These are phyloP conservation scores for Chionoecetes opilio DNA, from an alignment of 1,140 invertebrate genomes.

Conservation along the genomic window DNA sequence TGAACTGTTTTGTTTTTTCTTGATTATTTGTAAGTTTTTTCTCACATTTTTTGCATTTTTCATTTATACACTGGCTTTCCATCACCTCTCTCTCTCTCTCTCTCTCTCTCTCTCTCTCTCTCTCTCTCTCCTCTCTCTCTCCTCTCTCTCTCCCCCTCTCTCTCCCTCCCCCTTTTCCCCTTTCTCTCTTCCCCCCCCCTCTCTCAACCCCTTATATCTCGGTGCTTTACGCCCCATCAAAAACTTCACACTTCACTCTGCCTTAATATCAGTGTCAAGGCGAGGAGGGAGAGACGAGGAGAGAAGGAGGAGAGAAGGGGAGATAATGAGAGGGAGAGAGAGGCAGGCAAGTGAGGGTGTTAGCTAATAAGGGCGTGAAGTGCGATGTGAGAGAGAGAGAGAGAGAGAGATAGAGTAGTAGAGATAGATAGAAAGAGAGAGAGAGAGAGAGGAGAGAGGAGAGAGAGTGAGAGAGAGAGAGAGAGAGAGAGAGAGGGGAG, in stretches of 20 bases:
- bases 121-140: too few relatives aligned
- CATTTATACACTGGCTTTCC: too few relatives aligned
- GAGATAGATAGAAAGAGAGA: too few relatives aligned
- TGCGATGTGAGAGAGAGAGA: not conserved
- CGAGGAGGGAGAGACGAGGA: not conserved
- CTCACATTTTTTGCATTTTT: too few relatives aligned
- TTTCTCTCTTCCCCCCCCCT: not conserved
- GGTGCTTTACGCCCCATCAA: not conserved
- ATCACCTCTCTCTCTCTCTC: too few relatives aligned
- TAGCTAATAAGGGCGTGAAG: not conserved
- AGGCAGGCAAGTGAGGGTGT: not conserved
- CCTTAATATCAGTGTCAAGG: not conserved
- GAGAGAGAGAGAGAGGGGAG: constrained; percentile 24
- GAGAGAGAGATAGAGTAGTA: not conserved
- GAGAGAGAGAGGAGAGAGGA: not conserved
- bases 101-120: too few relatives aligned
- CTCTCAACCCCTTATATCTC: not conserved
- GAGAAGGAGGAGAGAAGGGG: not conserved
- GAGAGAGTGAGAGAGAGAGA: constrained; percentile 3
- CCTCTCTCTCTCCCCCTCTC: constrained; percentile 49
- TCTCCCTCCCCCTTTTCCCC: constrained; percentile 38
- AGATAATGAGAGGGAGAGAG: too few relatives aligned
- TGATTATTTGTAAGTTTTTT: too few relatives aligned
- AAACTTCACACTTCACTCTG: too few relatives aligned
- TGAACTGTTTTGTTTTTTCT: too few relatives aligned